phyloP scores from a whole-genome alignment of 2,888 invertebrate species.

The Phoronis australis region DNA sequence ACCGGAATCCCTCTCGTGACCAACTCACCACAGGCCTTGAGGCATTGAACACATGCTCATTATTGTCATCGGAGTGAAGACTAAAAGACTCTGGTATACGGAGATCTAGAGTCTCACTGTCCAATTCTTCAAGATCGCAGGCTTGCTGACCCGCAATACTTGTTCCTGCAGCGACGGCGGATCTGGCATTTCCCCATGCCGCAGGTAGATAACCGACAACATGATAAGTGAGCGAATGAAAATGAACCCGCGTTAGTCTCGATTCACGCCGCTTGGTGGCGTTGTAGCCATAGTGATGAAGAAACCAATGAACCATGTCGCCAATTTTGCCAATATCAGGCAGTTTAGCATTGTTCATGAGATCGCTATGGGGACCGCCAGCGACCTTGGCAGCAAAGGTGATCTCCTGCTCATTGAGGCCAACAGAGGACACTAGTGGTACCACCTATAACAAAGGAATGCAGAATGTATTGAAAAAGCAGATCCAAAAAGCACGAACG shows the following conservation, averaged over 20 bases:
- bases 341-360: conserved; percentile 37
- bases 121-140: conserved; percentile 35
- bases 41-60: conserved; percentile 30
- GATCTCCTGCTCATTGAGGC: conserved; percentile 51
- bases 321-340: conserved; percentile 52
- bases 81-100: conserved; percentile 46
- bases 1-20: conserved; percentile 48
- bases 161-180: conserved; percentile 54
- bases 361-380: conserved; percentile 31
- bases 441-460: background rate
- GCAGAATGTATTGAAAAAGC: background rate
- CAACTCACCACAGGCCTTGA: conserved; percentile 48
- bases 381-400: conserved; percentile 38
- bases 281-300: conserved; percentile 50
- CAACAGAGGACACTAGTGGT: conserved; percentile 42
- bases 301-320: conserved; percentile 55
- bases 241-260: conserved; percentile 54
- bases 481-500: background rate
- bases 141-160: conserved; percentile 52
- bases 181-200: conserved; percentile 51
- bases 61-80: conserved; percentile 31
- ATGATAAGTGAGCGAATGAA: conserved; percentile 55
- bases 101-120: conserved; percentile 47
- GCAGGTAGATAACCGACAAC: conserved; percentile 46
- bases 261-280: conserved; percentile 33